Evolutionary conservation across 2,797 vertebrate species (phyloP).

Genomic region (Carapus acus): DNA sequence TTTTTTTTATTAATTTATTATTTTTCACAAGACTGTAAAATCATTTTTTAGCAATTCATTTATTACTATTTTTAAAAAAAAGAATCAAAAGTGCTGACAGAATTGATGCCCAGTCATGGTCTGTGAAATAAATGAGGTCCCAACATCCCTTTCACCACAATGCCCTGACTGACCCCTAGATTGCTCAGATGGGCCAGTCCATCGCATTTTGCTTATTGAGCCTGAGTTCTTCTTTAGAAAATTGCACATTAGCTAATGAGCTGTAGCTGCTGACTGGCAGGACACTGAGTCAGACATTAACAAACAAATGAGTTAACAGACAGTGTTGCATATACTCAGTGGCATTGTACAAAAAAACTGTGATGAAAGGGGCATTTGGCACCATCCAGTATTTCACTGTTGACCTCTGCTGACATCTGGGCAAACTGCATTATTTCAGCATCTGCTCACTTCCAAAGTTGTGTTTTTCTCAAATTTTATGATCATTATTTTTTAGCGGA

Average conservation of each 20-base stretch:
- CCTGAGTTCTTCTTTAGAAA: constrained; percentile 43
- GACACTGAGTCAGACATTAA: constrained; percentile 21
- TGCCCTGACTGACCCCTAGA: constrained; percentile 6
- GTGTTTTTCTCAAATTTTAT: too few species aligned
- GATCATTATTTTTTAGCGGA: background rate
- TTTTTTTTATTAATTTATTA: constrained; percentile 53
- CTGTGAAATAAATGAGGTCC: constrained; percentile 3
- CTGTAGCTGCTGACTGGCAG: constrained; percentile 45
- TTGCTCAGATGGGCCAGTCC: constrained; percentile 38
- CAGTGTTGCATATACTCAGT: constrained; percentile 26
- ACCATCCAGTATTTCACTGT: background rate
- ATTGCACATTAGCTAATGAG: constrained; percentile 54
- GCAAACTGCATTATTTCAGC: background rate
- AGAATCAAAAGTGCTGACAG: constrained; percentile 19
- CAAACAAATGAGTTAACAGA: constrained; percentile 38
- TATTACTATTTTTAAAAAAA: constrained; percentile 45
- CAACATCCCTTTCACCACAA: constrained; percentile 13
- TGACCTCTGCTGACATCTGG: background rate
- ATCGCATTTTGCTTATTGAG: constrained; percentile 37
- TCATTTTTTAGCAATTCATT: constrained; percentile 50
- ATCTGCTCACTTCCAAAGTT: background rate
- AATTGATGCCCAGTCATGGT: constrained; percentile 3
- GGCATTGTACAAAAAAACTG: constrained; percentile 16
- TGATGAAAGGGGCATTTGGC: constrained; percentile 23
- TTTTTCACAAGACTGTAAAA: constrained; percentile 52